A percentile compares a stretch with the other conserved stretches of the same genome.
These are phyloP conservation scores for Furnarius figulus DNA, from an alignment of 2,113 vertebrate species.

Conservation along the genomic window DNA sequence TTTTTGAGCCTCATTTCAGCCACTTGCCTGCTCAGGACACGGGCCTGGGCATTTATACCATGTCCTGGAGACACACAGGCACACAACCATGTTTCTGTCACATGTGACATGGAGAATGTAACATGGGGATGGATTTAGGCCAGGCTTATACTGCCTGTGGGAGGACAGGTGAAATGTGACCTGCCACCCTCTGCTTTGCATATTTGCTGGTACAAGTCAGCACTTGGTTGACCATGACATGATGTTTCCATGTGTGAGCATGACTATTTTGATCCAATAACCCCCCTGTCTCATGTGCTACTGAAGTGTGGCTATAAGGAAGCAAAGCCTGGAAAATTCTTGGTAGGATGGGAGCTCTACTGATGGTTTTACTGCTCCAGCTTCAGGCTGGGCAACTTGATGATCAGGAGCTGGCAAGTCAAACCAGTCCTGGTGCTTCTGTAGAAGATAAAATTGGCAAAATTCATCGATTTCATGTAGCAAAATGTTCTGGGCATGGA, in stretches of 20 bases:
- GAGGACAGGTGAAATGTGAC: background rate
- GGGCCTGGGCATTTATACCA: background rate
- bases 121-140: background rate
- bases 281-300: rapidly evolving
- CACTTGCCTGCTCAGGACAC: background rate
- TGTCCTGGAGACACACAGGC: background rate
- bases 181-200: background rate
- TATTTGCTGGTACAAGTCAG: background rate
- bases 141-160: background rate
- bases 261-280: background rate
- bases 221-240: background rate
- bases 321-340: background rate
- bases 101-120: background rate
- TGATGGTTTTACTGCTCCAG: background rate
- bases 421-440: background rate
- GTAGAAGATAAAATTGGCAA: background rate
- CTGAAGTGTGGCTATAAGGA: background rate
- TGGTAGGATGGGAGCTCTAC: background rate
- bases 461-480: background rate
- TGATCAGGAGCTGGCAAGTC: background rate
- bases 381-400: background rate
- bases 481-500: background rate
- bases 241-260: background rate
- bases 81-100: rapidly evolving
- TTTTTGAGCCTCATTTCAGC: background rate